These are phyloP conservation scores for Diarsia rubi DNA, from an alignment of 2,888 invertebrate species.

Conservation along the genomic window DNA sequence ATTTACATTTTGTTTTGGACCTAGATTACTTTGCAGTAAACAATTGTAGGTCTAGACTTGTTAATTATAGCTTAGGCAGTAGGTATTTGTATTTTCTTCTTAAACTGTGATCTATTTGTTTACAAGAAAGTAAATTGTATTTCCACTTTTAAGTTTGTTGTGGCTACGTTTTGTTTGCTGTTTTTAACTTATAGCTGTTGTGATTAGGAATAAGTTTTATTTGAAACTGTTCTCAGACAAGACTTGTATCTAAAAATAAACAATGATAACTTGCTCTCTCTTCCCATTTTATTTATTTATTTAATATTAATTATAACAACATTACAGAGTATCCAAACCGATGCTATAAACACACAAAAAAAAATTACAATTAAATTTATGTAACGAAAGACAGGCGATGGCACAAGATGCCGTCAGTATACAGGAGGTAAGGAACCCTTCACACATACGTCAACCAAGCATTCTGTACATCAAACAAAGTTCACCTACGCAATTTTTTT, in stretches of 20 bases:
- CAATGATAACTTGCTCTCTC: too few relatives aligned
- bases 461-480: too few relatives aligned
- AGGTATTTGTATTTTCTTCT: conserved; percentile 1
- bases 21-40: conserved; percentile 28
- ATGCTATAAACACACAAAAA: too few relatives aligned
- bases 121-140: conserved; percentile 38
- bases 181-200: background rate
- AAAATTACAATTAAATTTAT: too few relatives aligned
- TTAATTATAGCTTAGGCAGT: conserved; percentile 40
- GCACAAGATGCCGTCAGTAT: background rate
- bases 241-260: background rate
- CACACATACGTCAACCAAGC: too few relatives aligned
- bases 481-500: too few relatives aligned
- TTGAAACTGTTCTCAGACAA: background rate
- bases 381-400: background rate
- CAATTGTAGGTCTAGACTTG: conserved; percentile 50
- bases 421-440: too few relatives aligned
- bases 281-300: background rate
- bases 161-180: conserved; percentile 17
- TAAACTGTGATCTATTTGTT: conserved; percentile 43
- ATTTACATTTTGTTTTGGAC: conserved; percentile 33
- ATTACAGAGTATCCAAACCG: too few relatives aligned
- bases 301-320: too few relatives aligned
- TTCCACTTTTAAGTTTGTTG: background rate
- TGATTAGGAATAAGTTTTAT: background rate